Conservation (phyloP, 2,113 vertebrate genomes). For the Colinus virginianus region DNA sequence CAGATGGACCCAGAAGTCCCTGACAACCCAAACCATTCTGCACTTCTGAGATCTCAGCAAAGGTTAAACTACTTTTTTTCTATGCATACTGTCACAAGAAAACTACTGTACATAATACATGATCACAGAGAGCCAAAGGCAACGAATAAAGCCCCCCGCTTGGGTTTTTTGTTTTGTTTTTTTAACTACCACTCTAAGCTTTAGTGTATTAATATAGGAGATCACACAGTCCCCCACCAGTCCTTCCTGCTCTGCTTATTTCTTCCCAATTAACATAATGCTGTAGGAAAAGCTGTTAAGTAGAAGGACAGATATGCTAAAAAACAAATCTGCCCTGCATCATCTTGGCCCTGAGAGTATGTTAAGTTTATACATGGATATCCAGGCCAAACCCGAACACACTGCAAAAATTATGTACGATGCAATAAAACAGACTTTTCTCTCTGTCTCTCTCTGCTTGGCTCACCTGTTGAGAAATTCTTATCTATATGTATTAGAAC, state of each 20-base stretch:
- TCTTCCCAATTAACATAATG: neutral
- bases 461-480: neutral
- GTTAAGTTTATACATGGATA: neutral
- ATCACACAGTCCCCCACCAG: rapidly evolving
- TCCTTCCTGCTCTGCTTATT: neutral
- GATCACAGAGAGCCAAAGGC: neutral
- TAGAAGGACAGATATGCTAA: neutral
- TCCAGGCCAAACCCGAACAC: neutral
- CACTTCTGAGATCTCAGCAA: neutral
- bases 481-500: neutral
- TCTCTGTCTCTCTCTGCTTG: neutral
- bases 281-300: too few species aligned
- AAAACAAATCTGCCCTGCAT: neutral
- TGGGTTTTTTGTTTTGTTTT: neutral
- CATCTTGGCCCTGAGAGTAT: neutral
- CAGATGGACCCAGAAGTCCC: neutral
- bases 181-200: neutral
- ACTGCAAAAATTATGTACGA: neutral
- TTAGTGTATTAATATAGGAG: neutral
- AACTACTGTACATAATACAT: neutral
- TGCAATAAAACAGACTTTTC: neutral
- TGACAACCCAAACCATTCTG: neutral
- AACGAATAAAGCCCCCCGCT: neutral
- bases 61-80: neutral
- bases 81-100: neutral